Conservation (phyloP, 2,888 invertebrate species). For the Poecilobothrus nobilitatus region DNA sequence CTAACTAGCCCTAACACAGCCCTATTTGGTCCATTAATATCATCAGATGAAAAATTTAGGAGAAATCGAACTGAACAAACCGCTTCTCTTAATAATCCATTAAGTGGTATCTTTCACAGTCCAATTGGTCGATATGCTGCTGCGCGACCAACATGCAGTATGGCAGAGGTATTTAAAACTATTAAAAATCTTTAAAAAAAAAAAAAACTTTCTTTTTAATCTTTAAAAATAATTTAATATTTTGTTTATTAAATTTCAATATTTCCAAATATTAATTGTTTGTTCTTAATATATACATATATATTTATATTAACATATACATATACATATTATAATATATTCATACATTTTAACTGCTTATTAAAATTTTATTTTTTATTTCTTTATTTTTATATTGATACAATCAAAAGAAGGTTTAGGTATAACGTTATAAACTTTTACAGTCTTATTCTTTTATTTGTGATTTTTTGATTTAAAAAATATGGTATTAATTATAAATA, state of each 20-base stretch:
- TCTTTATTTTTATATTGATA: too few relatives aligned
- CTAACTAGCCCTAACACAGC: constrained; percentile 41
- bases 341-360: too few relatives aligned
- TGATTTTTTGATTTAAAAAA: too few relatives aligned
- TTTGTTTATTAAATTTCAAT: background rate
- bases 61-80: constrained; percentile 29
- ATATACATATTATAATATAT: too few relatives aligned
- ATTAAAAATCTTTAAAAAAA: background rate
- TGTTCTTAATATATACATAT: background rate
- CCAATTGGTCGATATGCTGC: constrained; percentile 55
- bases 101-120: constrained; percentile 39
- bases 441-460: too few relatives aligned
- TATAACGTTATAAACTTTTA: too few relatives aligned
- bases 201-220: background rate
- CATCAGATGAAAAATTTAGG: constrained; percentile 28
- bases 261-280: background rate
- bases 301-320: too few relatives aligned
- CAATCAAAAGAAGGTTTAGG: too few relatives aligned
- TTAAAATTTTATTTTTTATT: too few relatives aligned
- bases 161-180: constrained; percentile 52
- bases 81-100: constrained; percentile 26
- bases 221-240: background rate
- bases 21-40: constrained; percentile 40
- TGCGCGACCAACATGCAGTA: constrained; percentile 55
- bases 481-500: too few relatives aligned